Conservation (phyloP, 2,113 vertebrate species). For the Oncorhynchus tshawytscha region DNA sequence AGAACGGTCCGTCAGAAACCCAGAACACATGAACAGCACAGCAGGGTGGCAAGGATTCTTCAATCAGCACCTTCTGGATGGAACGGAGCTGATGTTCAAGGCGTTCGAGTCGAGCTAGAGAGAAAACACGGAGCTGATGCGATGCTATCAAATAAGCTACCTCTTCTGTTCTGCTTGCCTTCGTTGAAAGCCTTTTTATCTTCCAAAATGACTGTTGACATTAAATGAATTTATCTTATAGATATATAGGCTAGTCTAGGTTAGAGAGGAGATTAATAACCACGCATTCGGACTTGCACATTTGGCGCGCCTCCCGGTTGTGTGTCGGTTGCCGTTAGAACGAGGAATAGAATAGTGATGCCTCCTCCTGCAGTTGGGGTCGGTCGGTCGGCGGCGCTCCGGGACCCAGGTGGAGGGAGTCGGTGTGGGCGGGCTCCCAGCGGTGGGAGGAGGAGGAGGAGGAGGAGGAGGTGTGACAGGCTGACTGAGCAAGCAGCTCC, state of each 20-base stretch:
- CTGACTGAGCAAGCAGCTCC: conserved; percentile 58
- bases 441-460: conserved; percentile 75
- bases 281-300: conserved; percentile 8
- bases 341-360: conserved; percentile 70
- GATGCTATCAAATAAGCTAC: not conserved
- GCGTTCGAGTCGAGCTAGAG: not conserved
- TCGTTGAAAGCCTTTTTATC: not conserved
- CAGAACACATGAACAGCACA: conserved; percentile 29
- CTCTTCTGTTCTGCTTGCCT: not conserved
- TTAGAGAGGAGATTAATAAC: not conserved
- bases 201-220: not conserved
- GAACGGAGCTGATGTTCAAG: not conserved
- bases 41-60: conserved; percentile 18
- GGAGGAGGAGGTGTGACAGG: conserved; percentile 68
- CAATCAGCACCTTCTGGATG: conserved; percentile 41
- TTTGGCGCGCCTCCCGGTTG: conserved; percentile 3
- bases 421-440: conserved; percentile 78
- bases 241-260: not conserved
- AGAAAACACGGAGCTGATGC: conserved; percentile 35
- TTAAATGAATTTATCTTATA: too few species aligned
- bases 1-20: conserved; percentile 73
- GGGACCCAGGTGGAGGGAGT: conserved; percentile 91
- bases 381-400: conserved; percentile 64
- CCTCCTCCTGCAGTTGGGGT: conserved; percentile 74
- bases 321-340: conserved; percentile 39